Evolutionary conservation across 2,888 invertebrate genomes (phyloP).

Genomic region (Trissonchulus sp.): DNA sequence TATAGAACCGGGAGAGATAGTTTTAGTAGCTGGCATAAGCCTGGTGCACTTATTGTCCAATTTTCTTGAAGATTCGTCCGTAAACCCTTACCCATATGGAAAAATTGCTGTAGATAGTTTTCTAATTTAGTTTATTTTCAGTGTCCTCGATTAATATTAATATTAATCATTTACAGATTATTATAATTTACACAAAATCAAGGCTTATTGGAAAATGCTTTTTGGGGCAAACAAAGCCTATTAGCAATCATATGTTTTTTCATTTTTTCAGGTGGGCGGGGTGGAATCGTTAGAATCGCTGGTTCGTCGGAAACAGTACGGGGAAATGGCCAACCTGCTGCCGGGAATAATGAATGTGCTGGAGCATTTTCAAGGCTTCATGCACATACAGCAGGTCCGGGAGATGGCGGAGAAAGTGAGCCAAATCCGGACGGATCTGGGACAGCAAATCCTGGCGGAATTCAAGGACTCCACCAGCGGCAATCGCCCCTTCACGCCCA

Average conservation of each 20-base stretch:
- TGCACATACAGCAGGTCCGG: constrained; percentile 82
- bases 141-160: too few relatives aligned
- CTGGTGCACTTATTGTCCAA: too few relatives aligned
- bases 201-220: too few relatives aligned
- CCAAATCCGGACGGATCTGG: constrained; percentile 65
- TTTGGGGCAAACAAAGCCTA: too few relatives aligned
- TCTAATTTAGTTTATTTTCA: too few relatives aligned
- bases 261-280: neutral
- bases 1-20: too few relatives aligned
- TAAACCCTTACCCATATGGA: too few relatives aligned
- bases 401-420: constrained; percentile 69
- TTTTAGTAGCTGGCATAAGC: too few relatives aligned
- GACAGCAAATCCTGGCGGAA: constrained; percentile 79
- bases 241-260: neutral
- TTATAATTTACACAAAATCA: too few relatives aligned
- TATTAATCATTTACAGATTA: too few relatives aligned
- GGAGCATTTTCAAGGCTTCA: constrained; percentile 83
- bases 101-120: too few relatives aligned
- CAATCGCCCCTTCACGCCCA: neutral
- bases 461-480: constrained; percentile 65
- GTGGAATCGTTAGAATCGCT: constrained; percentile 17
- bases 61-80: too few relatives aligned
- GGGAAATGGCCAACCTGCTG: constrained; percentile 82
- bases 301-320: constrained; percentile 66
- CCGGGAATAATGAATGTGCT: constrained; percentile 94